A percentile compares a stretch with the other conserved stretches of the same genome.
These are phyloP conservation scores for Erythrolamprus reginae DNA, from an alignment of 2,113 vertebrate genomes.

Conservation along the genomic window DNA sequence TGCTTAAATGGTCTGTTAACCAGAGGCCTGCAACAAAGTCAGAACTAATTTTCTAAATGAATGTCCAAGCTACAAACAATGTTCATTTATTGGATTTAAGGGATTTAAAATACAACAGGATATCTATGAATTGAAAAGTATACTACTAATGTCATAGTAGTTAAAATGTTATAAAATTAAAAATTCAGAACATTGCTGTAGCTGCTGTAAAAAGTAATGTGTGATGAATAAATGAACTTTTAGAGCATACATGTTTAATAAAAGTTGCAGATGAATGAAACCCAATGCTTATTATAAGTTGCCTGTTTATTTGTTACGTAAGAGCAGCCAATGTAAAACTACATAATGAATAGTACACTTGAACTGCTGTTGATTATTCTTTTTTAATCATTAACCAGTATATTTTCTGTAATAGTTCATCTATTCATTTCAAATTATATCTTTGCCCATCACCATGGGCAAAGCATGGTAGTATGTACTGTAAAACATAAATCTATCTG, in stretches of 20 bases:
- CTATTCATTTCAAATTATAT: neutral
- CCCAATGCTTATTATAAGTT: neutral
- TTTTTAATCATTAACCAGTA: neutral
- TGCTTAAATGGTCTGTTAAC: neutral
- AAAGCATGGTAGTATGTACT: neutral
- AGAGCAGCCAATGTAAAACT: neutral
- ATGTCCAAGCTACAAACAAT: neutral
- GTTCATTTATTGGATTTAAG: neutral
- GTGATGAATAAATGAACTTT: neutral
- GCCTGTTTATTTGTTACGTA: neutral
- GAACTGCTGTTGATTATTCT: neutral
- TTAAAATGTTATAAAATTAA: neutral
- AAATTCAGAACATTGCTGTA: neutral
- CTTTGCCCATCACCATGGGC: no score
- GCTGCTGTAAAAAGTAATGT: neutral
- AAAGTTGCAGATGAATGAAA: neutral
- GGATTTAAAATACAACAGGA: neutral
- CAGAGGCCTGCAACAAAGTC: neutral
- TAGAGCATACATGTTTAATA: neutral
- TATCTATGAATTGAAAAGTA: neutral
- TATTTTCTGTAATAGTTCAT: neutral
- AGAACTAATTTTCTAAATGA: neutral
- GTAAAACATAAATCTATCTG: neutral
- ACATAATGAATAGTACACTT: neutral
- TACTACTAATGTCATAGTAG: neutral